A percentile compares a stretch with the other conserved stretches of the same genome.
Conservation (phyloP, 1,140 invertebrate genomes). For the Micrasema longulum region DNA sequence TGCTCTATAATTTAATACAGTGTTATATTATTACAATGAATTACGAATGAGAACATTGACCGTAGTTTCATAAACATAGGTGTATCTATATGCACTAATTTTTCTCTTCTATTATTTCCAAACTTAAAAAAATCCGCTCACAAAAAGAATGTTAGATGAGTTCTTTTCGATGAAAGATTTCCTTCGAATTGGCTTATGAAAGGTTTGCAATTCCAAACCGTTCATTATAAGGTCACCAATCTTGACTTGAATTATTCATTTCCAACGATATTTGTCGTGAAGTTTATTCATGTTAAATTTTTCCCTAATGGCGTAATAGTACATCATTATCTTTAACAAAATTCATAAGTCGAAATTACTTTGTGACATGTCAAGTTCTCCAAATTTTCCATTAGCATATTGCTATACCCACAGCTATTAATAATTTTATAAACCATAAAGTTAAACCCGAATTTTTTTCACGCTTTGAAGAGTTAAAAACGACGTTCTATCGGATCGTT, state of each 20-base stretch:
- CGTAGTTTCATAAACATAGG: too few species aligned
- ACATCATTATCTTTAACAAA: constrained; percentile 29
- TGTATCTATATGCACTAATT: too few species aligned
- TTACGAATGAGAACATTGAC: too few species aligned
- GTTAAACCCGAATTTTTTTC: too few species aligned
- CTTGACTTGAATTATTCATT: constrained; percentile 48
- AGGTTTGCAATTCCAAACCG: constrained; percentile 12
- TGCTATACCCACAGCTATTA: too few species aligned
- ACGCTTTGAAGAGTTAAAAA: background rate
- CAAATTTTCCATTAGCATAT: too few species aligned
- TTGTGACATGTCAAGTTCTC: background rate
- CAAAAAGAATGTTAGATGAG: constrained; percentile 39
- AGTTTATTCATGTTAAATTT: constrained; percentile 31
- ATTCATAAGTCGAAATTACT: background rate
- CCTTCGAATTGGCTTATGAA: background rate
- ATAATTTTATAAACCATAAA: background rate
- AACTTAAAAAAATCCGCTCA: constrained; percentile 7
- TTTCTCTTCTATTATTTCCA: too few species aligned
- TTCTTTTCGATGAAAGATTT: constrained; percentile 10
- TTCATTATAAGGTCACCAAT: constrained; percentile 38
- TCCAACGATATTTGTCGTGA: constrained; percentile 9
- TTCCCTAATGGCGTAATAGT: constrained; percentile 26
- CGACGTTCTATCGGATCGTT: background rate
- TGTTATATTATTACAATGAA: too few species aligned
- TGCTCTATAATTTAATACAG: too few species aligned